Evolutionary conservation across 2,888 invertebrate genomes (phyloP).

Genomic region (Laspeyria flexula): DNA sequence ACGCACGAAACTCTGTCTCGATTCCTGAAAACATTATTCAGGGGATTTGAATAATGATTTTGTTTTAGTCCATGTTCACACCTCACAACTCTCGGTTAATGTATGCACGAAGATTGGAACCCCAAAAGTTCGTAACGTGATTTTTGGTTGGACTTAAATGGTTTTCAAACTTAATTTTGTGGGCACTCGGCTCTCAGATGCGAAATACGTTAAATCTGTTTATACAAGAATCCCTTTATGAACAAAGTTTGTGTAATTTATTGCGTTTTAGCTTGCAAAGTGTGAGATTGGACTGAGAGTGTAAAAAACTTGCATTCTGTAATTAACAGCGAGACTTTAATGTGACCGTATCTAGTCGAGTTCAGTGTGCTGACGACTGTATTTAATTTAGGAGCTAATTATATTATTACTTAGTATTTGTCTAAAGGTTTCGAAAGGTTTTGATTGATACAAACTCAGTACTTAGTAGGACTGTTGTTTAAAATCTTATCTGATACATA

Average conservation of each 20-base stretch:
- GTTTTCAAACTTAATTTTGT: conserved; percentile 77
- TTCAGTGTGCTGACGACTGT: neutral
- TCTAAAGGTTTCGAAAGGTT: no score
- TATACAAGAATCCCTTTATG: conserved; percentile 54
- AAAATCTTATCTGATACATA: neutral
- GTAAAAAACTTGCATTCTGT: conserved; percentile 19
- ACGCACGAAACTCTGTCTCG: conserved; percentile 78
- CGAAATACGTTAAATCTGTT: conserved; percentile 58
- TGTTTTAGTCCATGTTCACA: conserved; percentile 76
- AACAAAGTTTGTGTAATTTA: conserved; percentile 48
- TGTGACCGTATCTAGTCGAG: no score
- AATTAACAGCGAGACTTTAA: neutral
- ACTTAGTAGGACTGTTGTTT: no score
- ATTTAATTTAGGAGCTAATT: no score
- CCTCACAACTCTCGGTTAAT: conserved; percentile 61
- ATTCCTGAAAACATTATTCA: conserved; percentile 85
- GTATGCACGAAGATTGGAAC: conserved; percentile 77
- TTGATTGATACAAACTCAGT: no score
- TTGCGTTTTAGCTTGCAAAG: conserved; percentile 39
- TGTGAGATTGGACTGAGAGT: conserved; percentile 27
- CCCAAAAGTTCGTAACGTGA: conserved; percentile 76
- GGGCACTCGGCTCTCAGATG: conserved; percentile 58
- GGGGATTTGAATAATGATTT: conserved; percentile 85
- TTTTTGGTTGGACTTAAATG: conserved; percentile 83
- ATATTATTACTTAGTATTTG: no score